These are phyloP conservation scores for Papilio machaon DNA, from an alignment of 1,140 invertebrate genomes.

Conservation along the genomic window DNA sequence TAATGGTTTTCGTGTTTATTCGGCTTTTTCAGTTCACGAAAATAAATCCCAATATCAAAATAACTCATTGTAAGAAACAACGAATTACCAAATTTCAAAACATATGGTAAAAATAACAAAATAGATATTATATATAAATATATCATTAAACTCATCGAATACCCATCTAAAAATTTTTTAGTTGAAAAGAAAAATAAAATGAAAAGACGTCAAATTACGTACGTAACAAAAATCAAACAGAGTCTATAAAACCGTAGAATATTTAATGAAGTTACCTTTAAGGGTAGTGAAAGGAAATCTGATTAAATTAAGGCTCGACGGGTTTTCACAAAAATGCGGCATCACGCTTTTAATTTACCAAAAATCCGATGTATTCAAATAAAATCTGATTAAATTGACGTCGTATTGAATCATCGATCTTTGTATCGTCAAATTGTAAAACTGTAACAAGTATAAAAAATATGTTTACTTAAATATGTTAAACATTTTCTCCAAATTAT, in stretches of 20 bases:
- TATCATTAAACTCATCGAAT: neutral
- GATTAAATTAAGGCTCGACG: slow-evolving; percentile 10
- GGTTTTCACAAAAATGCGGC: slow-evolving; percentile 20
- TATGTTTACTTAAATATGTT: too few relatives aligned
- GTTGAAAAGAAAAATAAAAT: neutral
- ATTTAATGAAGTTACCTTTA: slow-evolving; percentile 21
- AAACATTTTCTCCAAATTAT: too few relatives aligned
- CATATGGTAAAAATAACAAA: neutral
- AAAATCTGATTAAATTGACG: slow-evolving; percentile 1
- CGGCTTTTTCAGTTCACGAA: neutral
- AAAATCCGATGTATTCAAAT: neutral
- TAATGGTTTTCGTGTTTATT: neutral
- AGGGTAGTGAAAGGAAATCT: neutral
- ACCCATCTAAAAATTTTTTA: neutral
- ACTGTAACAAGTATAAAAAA: neutral
- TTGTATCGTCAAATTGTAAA: neutral
- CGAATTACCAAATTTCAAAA: neutral
- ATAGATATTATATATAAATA: neutral
- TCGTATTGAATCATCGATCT: neutral
- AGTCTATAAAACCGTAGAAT: neutral
- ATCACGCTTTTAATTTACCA: slow-evolving; percentile 14
- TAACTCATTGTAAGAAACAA: neutral
- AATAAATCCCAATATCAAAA: neutral
- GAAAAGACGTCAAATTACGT: neutral
- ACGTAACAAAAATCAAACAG: slow-evolving; percentile 1